Evolutionary conservation across 2,113 vertebrate genomes (phyloP).

Genomic region (Eudyptes chrysolophus): DNA sequence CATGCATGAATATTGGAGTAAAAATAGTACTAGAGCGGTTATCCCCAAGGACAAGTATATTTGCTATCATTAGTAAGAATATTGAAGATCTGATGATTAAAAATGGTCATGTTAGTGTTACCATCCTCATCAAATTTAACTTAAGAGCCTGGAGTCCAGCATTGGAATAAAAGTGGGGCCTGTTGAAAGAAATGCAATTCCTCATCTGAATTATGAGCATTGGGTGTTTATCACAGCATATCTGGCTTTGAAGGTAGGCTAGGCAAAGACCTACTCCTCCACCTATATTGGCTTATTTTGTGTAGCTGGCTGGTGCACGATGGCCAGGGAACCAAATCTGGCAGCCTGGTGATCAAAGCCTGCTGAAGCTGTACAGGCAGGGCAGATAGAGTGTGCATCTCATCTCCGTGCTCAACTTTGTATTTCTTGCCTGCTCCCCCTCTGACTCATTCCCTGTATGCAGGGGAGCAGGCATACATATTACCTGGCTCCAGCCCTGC

Average conservation of each 20-base stretch:
- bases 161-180: fast-evolving
- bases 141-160: not conserved
- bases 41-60: not conserved
- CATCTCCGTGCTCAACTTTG: fast-evolving
- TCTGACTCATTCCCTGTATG: not conserved
- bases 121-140: not conserved
- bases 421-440: not conserved
- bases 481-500: not conserved
- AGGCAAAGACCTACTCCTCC: not conserved
- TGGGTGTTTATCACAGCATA: fast-evolving
- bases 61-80: not conserved
- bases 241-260: not conserved
- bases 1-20: not conserved
- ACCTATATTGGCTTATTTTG: not conserved
- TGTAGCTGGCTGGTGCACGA: not conserved
- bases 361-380: not conserved
- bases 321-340: not conserved
- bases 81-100: not conserved
- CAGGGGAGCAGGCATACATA: too few relatives aligned
- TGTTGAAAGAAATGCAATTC: not conserved
- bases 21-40: not conserved
- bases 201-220: not conserved
- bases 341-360: too few relatives aligned
- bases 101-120: not conserved
- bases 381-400: not conserved